These are phyloP conservation scores for Brachypteracias leptosomus DNA, from an alignment of 2,113 vertebrate genomes.

Conservation along the genomic window DNA sequence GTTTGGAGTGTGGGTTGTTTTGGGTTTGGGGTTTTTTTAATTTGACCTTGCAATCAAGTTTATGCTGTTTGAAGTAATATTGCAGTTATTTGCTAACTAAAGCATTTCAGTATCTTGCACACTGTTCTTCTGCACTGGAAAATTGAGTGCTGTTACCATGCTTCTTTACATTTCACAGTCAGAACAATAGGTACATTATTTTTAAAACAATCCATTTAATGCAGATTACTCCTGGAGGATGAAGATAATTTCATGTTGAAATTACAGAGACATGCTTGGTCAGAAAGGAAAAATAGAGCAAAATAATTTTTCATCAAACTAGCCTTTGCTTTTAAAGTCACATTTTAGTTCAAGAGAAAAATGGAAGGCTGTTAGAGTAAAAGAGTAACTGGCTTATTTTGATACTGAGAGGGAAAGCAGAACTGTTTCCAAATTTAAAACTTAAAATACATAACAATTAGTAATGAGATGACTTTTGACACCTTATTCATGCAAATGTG, in stretches of 20 bases:
- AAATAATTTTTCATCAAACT: neutral
- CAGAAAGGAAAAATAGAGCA: conserved; percentile 8
- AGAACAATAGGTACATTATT: neutral
- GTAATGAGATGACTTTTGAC: neutral
- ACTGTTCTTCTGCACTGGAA: neutral
- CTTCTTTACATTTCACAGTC: neutral
- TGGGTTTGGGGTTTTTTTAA: neutral
- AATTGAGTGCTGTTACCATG: neutral
- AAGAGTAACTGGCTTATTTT: neutral
- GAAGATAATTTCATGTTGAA: conserved; percentile 20
- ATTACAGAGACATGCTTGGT: neutral
- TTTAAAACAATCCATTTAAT: neutral
- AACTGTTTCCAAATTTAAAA: neutral
- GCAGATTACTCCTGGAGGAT: neutral
- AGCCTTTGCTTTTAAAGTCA: neutral
- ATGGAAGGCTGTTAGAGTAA: neutral
- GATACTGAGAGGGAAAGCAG: neutral
- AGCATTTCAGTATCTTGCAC: neutral
- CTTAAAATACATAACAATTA: neutral
- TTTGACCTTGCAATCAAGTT: neutral
- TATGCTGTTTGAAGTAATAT: neutral
- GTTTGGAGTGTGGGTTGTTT: neutral
- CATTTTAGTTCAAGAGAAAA: neutral
- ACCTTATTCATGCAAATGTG: neutral
- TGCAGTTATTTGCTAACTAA: neutral